phyloP scores from a whole-genome alignment of 2,888 invertebrate genomes.

The Smittia sp. region DNA sequence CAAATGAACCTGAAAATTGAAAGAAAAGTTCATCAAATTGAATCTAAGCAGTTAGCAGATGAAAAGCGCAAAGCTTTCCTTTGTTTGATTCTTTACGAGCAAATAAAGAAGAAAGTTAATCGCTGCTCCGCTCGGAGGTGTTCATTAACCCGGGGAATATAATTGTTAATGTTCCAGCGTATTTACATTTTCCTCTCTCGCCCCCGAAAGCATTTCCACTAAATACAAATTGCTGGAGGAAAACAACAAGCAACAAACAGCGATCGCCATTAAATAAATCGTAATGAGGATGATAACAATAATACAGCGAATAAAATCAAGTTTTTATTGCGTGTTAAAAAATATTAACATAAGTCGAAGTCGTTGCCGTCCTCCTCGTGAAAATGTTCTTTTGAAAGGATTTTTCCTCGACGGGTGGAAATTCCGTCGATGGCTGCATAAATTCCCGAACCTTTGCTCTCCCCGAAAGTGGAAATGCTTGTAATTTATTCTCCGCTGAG shows the following conservation, averaged over 20 bases:
- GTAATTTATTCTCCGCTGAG: constrained; percentile 13
- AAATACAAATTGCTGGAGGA: constrained; percentile 21
- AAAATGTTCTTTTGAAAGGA: constrained; percentile 6
- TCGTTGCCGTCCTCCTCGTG: neutral
- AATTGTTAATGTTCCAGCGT: constrained; percentile 35
- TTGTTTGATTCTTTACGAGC: constrained; percentile 5
- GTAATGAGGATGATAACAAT: constrained; percentile 39
- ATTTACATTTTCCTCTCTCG: constrained; percentile 26
- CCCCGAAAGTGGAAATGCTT: neutral
- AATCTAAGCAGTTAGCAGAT: neutral
- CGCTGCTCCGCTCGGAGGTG: constrained; percentile 24
- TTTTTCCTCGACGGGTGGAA: neutral
- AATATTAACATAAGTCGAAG: constrained; percentile 32
- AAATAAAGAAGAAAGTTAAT: constrained; percentile 32
- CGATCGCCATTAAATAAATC: constrained; percentile 34
- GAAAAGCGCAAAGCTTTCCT: constrained; percentile 16
- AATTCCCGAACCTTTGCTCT: neutral
- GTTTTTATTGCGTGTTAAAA: constrained; percentile 41
- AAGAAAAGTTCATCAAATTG: constrained; percentile 10
- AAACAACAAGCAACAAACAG: constrained; percentile 24
- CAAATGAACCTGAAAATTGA: constrained; percentile 80
- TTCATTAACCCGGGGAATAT: constrained; percentile 40
- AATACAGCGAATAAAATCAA: constrained; percentile 39
- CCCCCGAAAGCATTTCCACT: neutral
- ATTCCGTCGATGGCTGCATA: constrained; percentile 1